Evolutionary conservation across 2,797 vertebrate species (phyloP), one percentile per base, ranked within the genome.

Genomic region (Oophaga sylvatica): DNA sequence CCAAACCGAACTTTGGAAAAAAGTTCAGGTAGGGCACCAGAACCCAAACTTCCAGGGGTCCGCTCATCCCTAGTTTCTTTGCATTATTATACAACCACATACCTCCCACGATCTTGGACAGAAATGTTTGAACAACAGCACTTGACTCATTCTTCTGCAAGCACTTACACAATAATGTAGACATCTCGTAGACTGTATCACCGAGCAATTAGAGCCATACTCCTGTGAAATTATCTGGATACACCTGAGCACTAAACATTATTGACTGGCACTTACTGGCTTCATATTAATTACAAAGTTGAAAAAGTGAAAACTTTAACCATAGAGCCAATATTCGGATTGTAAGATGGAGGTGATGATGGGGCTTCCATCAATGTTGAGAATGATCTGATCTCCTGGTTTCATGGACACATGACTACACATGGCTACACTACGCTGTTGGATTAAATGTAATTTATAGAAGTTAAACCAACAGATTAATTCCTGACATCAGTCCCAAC

Each of bases 41-140:
- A 41, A 41, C 35, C 35, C 35, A 41, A 41, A 41, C 35, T 41
- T 41, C 35, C 35, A 41, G 3, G 3, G 35, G 35, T 41, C 35
- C 35, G 35, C 35, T 41, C 35, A 41, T 41, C 35, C 35, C 35
- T 41, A 41, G 35, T 3, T 41, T 41, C 8, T 73, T 73, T 73
- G 70, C 20, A 19, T 73, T 73, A 45, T 73, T 73, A 19, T 73
- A 73, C 31, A 41, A 71, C 68, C 68, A 41, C 71, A 75, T 75
- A 75, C 71, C 71, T 75, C 35, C 70, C 31, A 8, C 1, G n/a
- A 15, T 8, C 19, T 16, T 73, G 35, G 31, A 45, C 20, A 73
- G 41, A 76, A 76, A 53, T 53, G 20, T 76, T 76, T 77, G 75
- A 53, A 53, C 45, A 77, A 56, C 75, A 77, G 48, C 48, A 77